Percentiles rank a stretch among this genome's conserved stretches.
Conservation (phyloP, 2,113 vertebrate species). For the Pandion haliaetus region DNA sequence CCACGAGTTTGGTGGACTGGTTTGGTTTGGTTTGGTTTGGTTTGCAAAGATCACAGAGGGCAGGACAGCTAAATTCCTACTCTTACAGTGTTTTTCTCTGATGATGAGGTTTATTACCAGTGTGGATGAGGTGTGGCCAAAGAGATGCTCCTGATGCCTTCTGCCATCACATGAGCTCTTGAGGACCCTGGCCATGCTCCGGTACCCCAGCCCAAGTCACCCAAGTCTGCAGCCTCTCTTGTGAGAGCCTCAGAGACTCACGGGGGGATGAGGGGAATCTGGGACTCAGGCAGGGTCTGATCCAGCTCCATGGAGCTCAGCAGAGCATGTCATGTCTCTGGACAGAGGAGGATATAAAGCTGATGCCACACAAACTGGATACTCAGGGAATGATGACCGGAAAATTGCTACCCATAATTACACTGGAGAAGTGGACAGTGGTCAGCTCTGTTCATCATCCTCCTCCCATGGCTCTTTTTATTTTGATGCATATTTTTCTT, state of each 20-base stretch:
- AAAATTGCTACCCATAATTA: not conserved
- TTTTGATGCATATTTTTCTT: not conserved
- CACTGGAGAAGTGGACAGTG: not conserved
- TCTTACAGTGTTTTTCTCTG: not conserved
- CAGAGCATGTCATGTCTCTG: not conserved
- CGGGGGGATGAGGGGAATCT: not conserved
- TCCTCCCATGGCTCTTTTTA: not conserved
- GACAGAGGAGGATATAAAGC: not conserved
- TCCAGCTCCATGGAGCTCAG: not conserved
- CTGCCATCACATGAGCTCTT: not conserved
- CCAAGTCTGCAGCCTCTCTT: not conserved
- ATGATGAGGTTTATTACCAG: rapidly evolving
- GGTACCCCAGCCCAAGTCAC: too few relatives aligned
- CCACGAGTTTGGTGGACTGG: not conserved
- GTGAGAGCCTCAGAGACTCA: not conserved
- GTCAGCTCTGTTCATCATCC: not conserved
- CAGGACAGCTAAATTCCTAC: not conserved
- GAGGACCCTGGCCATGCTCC: not conserved
- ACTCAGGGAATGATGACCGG: not conserved
- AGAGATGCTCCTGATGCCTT: not conserved
- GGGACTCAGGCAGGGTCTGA: not conserved
- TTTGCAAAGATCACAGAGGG: not conserved
- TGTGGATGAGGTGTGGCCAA: not conserved
- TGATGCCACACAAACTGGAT: not conserved
- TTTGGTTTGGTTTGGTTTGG: not conserved